phyloP scores from a whole-genome alignment of 1,140 invertebrate species.

The Galleria mellonella region DNA sequence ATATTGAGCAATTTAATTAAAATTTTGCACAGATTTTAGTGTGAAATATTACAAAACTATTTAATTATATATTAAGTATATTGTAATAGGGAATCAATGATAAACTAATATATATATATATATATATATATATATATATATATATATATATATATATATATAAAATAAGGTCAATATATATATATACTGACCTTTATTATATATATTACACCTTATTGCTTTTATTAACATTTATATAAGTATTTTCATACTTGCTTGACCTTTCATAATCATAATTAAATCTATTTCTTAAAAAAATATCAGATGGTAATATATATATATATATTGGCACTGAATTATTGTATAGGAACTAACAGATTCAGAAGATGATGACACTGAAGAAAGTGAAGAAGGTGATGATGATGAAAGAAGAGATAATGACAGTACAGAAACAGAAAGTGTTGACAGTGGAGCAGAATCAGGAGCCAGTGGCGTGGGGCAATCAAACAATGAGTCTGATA shows the following conservation, averaged over 20 bases:
- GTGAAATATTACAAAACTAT: not conserved
- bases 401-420: constrained; percentile 11
- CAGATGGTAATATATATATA: not conserved
- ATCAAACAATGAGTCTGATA: constrained; percentile 18
- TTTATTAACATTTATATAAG: too few species aligned
- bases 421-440: constrained; percentile 17
- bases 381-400: constrained; percentile 10
- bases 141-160: too few species aligned
- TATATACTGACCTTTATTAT: too few species aligned
- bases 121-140: too few species aligned
- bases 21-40: not conserved
- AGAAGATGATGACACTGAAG: constrained; percentile 23
- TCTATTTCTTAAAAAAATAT: too few species aligned
- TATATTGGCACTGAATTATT: not conserved
- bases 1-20: not conserved
- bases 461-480: constrained; percentile 8
- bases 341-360: constrained; percentile 49
- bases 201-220: too few species aligned
- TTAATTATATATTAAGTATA: not conserved
- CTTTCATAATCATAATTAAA: too few species aligned
- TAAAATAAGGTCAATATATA: too few species aligned
- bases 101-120: too few species aligned
- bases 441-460: constrained; percentile 20
- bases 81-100: too few species aligned
- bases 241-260: too few species aligned